A percentile compares a stretch with the other conserved stretches of the same genome.
Evolutionary conservation across 2,113 vertebrate genomes (phyloP).

Genomic region (Leucopsar rothschildi): DNA sequence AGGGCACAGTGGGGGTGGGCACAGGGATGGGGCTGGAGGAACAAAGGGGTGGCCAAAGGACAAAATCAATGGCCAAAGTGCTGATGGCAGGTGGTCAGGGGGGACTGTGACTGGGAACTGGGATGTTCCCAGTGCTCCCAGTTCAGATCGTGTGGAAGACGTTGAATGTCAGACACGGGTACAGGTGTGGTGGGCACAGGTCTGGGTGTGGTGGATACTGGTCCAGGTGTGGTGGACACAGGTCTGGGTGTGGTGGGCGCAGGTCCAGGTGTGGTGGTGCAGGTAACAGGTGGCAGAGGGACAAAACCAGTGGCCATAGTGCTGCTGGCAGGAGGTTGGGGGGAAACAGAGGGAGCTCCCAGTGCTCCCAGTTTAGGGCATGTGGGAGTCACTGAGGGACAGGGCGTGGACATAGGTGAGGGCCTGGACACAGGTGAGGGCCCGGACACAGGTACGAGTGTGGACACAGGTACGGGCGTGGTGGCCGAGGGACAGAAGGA

Average conservation of each 20-base stretch:
- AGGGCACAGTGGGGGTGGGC: background rate
- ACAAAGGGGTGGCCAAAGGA: background rate
- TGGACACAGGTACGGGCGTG: background rate
- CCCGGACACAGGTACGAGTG: background rate
- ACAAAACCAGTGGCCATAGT: slow-evolving; percentile 38
- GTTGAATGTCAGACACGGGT: rapidly evolving
- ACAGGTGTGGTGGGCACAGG: background rate
- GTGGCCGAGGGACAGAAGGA: too few species aligned
- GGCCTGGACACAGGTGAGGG: too few species aligned
- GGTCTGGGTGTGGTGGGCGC: too few species aligned
- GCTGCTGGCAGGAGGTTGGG: background rate
- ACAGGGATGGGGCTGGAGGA: background rate
- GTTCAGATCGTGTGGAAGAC: background rate
- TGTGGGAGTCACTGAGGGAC: too few species aligned
- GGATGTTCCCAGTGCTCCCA: background rate
- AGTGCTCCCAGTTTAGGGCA: background rate
- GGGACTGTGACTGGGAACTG: too few species aligned
- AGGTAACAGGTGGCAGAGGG: background rate
- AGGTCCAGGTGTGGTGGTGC: background rate
- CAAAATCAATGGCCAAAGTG: slow-evolving; percentile 49
- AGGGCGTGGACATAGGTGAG: background rate
- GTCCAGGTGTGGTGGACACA: background rate
- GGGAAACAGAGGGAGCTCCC: background rate
- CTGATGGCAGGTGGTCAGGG: background rate
- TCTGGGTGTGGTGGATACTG: too few species aligned